Evolutionary conservation across 2,113 vertebrate species (phyloP).

Genomic region (Acanthochromis polyacanthus): DNA sequence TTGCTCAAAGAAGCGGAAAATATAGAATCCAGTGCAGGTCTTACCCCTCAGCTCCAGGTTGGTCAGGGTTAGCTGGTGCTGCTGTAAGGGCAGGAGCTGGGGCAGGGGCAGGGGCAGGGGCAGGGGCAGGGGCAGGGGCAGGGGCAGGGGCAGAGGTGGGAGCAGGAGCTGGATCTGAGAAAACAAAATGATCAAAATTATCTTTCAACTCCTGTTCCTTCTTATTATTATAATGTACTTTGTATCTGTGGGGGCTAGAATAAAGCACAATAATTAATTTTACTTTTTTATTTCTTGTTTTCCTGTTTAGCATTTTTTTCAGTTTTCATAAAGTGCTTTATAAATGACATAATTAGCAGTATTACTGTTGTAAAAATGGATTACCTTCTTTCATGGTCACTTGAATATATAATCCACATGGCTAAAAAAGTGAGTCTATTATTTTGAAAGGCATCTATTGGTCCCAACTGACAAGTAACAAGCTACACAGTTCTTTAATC

Average conservation of each 20-base stretch:
- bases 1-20: not conserved
- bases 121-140: not conserved
- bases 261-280: not conserved
- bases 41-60: slow-evolving; percentile 64
- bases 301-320: not conserved
- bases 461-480: too few species aligned
- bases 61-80: slow-evolving; percentile 40
- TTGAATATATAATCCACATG: too few species aligned
- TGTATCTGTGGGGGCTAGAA: too few species aligned
- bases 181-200: not conserved
- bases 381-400: too few species aligned
- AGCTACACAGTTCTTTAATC: too few species aligned
- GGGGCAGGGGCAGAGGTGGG: slow-evolving; percentile 9
- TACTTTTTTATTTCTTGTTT: not conserved
- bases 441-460: too few species aligned
- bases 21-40: not conserved
- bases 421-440: too few species aligned
- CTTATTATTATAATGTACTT: too few species aligned
- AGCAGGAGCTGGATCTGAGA: not conserved
- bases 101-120: accelerated
- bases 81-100: slow-evolving; percentile 12
- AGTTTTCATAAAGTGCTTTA: not conserved
- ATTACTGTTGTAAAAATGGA: too few species aligned
- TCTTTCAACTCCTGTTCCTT: not conserved
- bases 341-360: not conserved